Base-by-base conservation (phyloP, 2,888 invertebrate species). In the Caenorhabditis sinica region DNA sequence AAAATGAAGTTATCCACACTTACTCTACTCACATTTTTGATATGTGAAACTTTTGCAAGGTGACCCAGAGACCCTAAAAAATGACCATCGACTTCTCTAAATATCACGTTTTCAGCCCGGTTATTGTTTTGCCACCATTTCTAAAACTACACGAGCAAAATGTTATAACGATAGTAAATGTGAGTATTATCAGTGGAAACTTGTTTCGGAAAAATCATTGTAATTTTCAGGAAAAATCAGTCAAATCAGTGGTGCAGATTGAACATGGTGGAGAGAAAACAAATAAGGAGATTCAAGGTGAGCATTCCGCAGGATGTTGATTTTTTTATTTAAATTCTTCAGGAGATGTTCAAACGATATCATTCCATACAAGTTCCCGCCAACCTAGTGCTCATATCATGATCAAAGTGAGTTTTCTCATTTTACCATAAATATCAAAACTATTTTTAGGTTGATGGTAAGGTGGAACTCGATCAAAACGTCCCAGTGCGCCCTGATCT, bases 401-500 rank as follows among this genome's bases (percentile, higher is more conserved):
- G 33, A 80, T 80, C 2, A 72, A 79, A 20, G 77, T 75, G 33
- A 58, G 43, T 11, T 17, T 72, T 15, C 15, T 36, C 9, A 66
- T 15, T 28, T 8, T 45, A 2, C 25, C 15, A 28, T 28, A 11
- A 2, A n/a, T 17, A 23, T 23, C 8, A 49, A 33, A 3, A 3
- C 30, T 20, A 3, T 1, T 25, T 36, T 53, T 51, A 75, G 77
- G 77, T 80, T 58, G 72, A 80, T 30, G 80, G 72, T 15, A 66
- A 65, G 30, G n/a, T 71, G 1, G 72, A 80, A n/a, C 36, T 80
- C 20, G 58, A 73, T 58, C 36, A 72, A 49, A 17, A 49, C 15
- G 33, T 83, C n/a, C 56, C 65, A 9, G 88, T 90, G 20, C 77
- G 86, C 5, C 87, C 90, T 0, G 89, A 90, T 82, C 17, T 91